Conservation (phyloP, 1,140 invertebrate species). For the Drosophila nigromelanica region DNA sequence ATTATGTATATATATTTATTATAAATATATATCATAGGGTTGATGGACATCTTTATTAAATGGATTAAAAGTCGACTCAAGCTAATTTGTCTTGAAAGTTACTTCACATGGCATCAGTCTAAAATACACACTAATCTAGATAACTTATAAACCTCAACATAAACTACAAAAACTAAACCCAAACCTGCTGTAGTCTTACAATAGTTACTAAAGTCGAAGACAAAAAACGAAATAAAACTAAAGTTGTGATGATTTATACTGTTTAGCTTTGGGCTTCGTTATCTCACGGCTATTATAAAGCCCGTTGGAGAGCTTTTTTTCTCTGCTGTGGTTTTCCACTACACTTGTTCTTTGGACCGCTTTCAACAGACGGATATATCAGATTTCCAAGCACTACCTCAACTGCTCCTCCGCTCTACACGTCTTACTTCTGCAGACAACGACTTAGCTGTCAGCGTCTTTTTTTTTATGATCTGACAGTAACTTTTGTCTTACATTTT, state of each 20-base stretch:
- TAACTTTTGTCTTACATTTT: slow-evolving; percentile 13
- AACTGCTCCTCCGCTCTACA: background rate
- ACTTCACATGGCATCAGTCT: background rate
- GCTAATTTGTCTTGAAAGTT: background rate
- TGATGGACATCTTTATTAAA: background rate
- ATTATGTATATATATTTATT: too few relatives aligned
- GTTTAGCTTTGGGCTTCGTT: slow-evolving; percentile 19
- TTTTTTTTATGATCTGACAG: slow-evolving; percentile 17
- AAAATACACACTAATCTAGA: background rate
- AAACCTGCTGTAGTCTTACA: background rate
- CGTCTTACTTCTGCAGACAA: background rate
- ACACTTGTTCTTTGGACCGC: slow-evolving; percentile 34
- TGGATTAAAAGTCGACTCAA: background rate
- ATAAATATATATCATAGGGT: too few relatives aligned
- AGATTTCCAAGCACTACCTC: slow-evolving; percentile 17
- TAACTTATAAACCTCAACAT: background rate
- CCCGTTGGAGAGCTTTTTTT: slow-evolving; percentile 10
- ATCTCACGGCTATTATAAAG: slow-evolving; percentile 48
- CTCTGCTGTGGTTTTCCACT: slow-evolving; percentile 35
- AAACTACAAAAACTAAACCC: background rate
- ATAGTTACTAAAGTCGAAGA: background rate
- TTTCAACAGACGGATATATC: slow-evolving; percentile 26
- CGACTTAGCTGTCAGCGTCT: slow-evolving; percentile 1
- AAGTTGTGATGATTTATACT: slow-evolving; percentile 29
- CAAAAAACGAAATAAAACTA: background rate